These are phyloP conservation scores for Aporophyla lueneburgensis DNA, from an alignment of 2,888 invertebrate species.

Conservation along the genomic window DNA sequence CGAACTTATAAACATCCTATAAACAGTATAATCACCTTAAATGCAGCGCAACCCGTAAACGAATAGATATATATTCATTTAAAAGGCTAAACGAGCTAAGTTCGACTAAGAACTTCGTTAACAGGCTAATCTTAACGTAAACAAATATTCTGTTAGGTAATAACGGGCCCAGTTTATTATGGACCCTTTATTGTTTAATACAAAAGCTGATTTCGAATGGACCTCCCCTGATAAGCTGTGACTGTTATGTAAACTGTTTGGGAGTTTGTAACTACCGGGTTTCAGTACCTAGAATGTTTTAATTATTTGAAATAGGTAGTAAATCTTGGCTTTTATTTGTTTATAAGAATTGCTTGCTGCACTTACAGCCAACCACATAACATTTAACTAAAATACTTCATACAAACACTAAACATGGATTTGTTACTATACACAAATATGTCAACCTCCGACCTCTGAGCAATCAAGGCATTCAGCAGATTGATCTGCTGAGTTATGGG, in stretches of 20 bases:
- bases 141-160: conserved; percentile 69
- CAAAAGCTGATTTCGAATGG: conserved; percentile 54
- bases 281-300: neutral
- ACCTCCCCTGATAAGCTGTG: conserved; percentile 37
- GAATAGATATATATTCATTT: conserved; percentile 77
- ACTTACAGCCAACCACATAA: too few species aligned
- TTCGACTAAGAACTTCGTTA: conserved; percentile 73
- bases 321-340: too few species aligned
- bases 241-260: conserved; percentile 4
- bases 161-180: conserved; percentile 52
- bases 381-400: too few species aligned
- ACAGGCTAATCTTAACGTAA: conserved; percentile 76
- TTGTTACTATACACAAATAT: too few species aligned
- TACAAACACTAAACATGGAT: too few species aligned
- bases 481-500: too few species aligned
- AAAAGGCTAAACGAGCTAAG: conserved; percentile 73
- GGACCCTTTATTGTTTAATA: conserved; percentile 62
- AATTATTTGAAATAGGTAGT: neutral
- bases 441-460: too few species aligned
- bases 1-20: conserved; percentile 14
- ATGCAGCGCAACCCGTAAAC: conserved; percentile 51
- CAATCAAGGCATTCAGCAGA: too few species aligned
- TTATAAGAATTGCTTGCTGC: too few species aligned
- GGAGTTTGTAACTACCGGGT: neutral
- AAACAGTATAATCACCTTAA: conserved; percentile 37